Conservation (phyloP, 2,797 vertebrate genomes). For the Phrynocephalus forsythii region DNA sequence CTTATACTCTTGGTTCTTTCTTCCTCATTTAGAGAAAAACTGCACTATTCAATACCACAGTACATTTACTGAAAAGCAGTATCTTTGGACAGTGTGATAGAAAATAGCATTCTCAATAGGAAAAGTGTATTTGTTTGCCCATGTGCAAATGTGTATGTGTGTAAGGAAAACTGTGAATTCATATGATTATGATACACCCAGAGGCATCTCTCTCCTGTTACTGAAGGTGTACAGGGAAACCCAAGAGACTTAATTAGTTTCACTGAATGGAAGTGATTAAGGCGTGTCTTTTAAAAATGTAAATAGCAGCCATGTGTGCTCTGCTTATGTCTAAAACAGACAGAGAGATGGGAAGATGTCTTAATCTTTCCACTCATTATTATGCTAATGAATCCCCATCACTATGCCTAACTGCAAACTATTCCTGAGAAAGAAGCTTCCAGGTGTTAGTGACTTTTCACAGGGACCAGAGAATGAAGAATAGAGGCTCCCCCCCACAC, state of each 20-base stretch:
- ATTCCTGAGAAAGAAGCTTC: background rate
- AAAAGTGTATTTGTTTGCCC: too few relatives aligned
- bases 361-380: background rate
- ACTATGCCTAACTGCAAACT: background rate
- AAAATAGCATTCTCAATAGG: background rate
- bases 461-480: background rate
- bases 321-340: too few relatives aligned
- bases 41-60: too few relatives aligned
- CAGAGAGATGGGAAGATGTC: background rate
- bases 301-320: background rate
- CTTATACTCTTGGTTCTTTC: background rate
- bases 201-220: background rate
- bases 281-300: background rate
- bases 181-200: background rate
- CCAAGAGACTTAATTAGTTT: background rate
- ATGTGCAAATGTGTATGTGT: background rate
- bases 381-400: background rate
- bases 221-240: background rate
- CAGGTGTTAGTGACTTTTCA: background rate
- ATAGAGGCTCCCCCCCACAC: background rate
- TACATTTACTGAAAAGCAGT: background rate
- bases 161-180: background rate
- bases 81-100: background rate
- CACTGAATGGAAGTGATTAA: background rate
- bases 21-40: background rate